Percentiles rank a stretch among this genome's conserved stretches.
Evolutionary conservation across 2,797 vertebrate genomes (phyloP).

Genomic region (Sebastes diaconus): DNA sequence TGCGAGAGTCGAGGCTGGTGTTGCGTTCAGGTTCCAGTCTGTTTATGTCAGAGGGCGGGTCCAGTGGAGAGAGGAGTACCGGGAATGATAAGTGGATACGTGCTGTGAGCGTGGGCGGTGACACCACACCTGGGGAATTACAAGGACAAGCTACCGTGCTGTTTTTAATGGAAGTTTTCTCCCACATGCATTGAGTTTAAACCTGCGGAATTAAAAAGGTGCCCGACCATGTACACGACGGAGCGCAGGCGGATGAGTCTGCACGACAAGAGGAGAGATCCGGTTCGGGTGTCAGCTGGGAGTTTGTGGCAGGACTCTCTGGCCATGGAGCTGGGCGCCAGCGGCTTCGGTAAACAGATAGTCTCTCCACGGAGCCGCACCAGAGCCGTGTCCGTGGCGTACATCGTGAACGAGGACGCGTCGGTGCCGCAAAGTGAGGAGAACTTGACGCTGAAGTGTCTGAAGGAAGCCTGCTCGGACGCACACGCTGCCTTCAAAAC

Average conservation of each 20-base stretch:
- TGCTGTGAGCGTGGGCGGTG: constrained; percentile 4
- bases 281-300: constrained; percentile 79
- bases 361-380: constrained; percentile 74
- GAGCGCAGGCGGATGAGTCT: constrained; percentile 85
- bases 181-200: not conserved
- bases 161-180: not conserved
- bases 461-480: constrained; percentile 86
- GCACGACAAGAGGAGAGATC: constrained; percentile 73
- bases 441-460: constrained; percentile 81
- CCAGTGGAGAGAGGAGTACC: constrained; percentile 8
- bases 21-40: not conserved
- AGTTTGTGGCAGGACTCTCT: constrained; percentile 89
- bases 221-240: constrained; percentile 76
- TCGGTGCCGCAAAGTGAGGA: constrained; percentile 75
- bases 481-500: constrained; percentile 76
- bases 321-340: constrained; percentile 75
- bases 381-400: constrained; percentile 82
- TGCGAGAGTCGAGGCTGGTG: constrained; percentile 9
- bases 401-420: constrained; percentile 80
- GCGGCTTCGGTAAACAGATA: constrained; percentile 52
- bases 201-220: not conserved
- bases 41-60: constrained; percentile 38
- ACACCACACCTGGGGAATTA: constrained; percentile 54
- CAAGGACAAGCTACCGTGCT: constrained; percentile 1
- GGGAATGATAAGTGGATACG: constrained; percentile 47